phyloP scores from a whole-genome alignment of 2,113 vertebrate genomes.

The Sula dactylatra region DNA sequence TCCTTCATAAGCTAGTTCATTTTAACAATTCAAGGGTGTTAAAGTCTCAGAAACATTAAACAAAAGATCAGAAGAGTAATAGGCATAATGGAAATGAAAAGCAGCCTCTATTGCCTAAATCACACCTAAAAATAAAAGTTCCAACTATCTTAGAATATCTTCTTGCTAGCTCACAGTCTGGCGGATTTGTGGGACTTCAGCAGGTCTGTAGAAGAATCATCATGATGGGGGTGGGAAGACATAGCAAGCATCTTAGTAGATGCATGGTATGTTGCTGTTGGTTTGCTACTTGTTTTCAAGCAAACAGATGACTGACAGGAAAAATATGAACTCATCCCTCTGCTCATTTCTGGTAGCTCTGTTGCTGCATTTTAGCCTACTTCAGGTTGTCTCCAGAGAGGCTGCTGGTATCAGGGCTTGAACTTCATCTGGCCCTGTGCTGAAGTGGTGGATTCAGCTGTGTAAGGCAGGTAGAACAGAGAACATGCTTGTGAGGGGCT shows the following conservation, averaged over 20 bases:
- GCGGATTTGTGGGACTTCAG: not conserved
- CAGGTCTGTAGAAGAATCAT: not conserved
- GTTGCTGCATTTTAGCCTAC: not conserved
- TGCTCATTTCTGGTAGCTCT: slow-evolving; percentile 37
- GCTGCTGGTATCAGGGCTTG: not conserved
- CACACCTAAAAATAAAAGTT: not conserved
- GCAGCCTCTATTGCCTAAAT: not conserved
- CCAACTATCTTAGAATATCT: not conserved
- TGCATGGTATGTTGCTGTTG: not conserved
- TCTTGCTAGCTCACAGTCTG: not conserved
- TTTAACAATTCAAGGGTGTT: not conserved
- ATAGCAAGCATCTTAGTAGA: not conserved
- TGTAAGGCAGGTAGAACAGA: not conserved
- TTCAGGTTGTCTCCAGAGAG: not conserved
- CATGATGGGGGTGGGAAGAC: not conserved
- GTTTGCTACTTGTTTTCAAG: slow-evolving; percentile 19
- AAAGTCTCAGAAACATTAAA: not conserved
- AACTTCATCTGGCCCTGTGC: not conserved
- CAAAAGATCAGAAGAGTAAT: not conserved
- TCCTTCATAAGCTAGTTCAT: not conserved
- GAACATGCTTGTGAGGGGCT: accelerated
- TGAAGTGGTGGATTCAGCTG: not conserved
- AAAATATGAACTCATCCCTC: slow-evolving; percentile 8
- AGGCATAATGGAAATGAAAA: not conserved
- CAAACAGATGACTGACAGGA: slow-evolving; percentile 23